A percentile compares a stretch with the other conserved stretches of the same genome.
Evolutionary conservation across 2,113 vertebrate species (phyloP).

Genomic region (Elanus axillaris): DNA sequence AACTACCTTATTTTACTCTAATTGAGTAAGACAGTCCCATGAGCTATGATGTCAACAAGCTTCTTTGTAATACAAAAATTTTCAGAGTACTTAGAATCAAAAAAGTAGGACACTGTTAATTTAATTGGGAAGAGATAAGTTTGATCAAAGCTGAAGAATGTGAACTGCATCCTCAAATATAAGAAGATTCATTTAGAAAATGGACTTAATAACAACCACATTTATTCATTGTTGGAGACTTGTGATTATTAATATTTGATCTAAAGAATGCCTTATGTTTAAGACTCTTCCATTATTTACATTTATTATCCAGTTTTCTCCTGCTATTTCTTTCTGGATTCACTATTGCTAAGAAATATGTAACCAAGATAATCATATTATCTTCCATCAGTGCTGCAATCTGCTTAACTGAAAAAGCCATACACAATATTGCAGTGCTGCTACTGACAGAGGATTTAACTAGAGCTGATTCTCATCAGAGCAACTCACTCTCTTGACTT

Average conservation of each 20-base stretch:
- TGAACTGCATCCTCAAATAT: background rate
- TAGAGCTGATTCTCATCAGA: background rate
- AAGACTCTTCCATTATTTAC: constrained; percentile 15
- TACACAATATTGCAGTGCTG: background rate
- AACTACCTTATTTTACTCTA: constrained; percentile 11
- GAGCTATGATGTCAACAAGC: constrained; percentile 6
- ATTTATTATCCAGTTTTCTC: constrained; percentile 29
- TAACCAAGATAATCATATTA: background rate
- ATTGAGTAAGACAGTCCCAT: constrained; percentile 31
- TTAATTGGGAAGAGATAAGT: constrained; percentile 39
- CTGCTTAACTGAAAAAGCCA: constrained; percentile 33
- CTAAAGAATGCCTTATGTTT: constrained; percentile 21
- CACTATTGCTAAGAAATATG: constrained; percentile 1
- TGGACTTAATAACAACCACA: constrained; percentile 40
- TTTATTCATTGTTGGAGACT: constrained; percentile 26
- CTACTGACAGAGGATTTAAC: constrained; percentile 19
- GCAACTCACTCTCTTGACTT: background rate
- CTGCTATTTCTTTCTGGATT: background rate
- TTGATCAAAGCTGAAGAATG: constrained; percentile 33
- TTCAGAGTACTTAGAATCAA: constrained; percentile 44
- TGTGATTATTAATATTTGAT: constrained; percentile 57
- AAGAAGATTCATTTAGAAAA: constrained; percentile 49
- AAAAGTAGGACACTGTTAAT: constrained; percentile 40
- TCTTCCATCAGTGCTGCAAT: background rate
- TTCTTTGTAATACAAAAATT: constrained; percentile 15